A percentile compares a stretch with the other conserved stretches of the same genome.
phyloP scores from a whole-genome alignment of 2,113 vertebrate species.

The Chaenogobius annularis region DNA sequence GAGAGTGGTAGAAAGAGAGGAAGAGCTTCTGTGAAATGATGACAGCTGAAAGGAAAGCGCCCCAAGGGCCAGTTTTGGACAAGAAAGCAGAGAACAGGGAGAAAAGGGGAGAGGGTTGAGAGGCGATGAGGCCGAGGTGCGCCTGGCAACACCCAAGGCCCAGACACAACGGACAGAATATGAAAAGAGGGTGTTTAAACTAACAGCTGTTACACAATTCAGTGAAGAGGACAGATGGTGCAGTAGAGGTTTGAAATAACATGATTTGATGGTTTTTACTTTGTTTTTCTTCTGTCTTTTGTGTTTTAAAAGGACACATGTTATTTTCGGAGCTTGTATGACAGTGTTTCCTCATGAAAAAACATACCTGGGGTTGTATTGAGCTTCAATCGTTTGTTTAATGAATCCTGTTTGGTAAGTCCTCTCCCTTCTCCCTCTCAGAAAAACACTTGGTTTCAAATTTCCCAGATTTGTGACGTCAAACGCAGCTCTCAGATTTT shows the following conservation, averaged over 20 bases:
- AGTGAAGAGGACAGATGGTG: background rate
- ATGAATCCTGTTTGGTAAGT: too few relatives aligned
- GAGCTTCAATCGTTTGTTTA: too few relatives aligned
- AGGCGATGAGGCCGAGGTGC: slow-evolving; percentile 41
- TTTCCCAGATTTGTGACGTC: too few relatives aligned
- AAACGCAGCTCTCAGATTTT: too few relatives aligned
- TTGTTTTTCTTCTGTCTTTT: too few relatives aligned
- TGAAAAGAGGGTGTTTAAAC: slow-evolving; percentile 26
- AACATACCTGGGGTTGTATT: too few relatives aligned
- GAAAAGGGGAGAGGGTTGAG: slow-evolving; percentile 45
- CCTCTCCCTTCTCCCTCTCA: too few relatives aligned
- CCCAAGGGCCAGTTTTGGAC: slow-evolving; percentile 58
- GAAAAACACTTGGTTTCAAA: too few relatives aligned
- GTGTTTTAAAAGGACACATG: too few relatives aligned
- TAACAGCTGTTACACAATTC: slow-evolving; percentile 20
- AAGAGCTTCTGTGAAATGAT: slow-evolving; percentile 51
- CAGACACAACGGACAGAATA: slow-evolving; percentile 20
- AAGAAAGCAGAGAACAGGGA: slow-evolving; percentile 52
- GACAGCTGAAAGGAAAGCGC: slow-evolving; percentile 60
- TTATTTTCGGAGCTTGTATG: too few relatives aligned
- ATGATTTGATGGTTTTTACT: too few relatives aligned
- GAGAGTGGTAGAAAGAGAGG: background rate
- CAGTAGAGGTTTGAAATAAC: background rate
- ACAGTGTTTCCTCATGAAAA: too few relatives aligned
- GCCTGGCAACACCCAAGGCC: slow-evolving; percentile 54